Base-by-base conservation (phyloP, 2,888 invertebrate species). In the Deladenus siricidicola region DNA sequence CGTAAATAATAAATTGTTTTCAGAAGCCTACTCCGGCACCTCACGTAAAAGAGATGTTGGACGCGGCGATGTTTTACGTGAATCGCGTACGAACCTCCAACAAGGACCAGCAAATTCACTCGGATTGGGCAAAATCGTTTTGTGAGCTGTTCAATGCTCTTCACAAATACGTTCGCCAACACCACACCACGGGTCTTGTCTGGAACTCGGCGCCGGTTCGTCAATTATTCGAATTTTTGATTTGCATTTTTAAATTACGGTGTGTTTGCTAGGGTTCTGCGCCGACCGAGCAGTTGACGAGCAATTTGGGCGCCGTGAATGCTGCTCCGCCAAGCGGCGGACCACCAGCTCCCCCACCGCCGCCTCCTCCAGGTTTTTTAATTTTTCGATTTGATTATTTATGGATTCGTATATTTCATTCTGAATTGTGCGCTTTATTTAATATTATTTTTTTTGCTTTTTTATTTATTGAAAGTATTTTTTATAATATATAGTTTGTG, bases 31-130 rank as follows among this genome's bases (percentile, higher is more conserved):
- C 93, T 0, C 98, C 98, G 0, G 89, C 88, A 1, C 96, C 96
- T 0, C 90, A 89, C 80, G 87, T 98, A 21, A 96, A 96, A 82
- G 98, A 99, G 82, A 92, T 94, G 91, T 88, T 88, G 74, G 96
- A 99, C 80, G 90, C 96, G 10, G 91, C 93, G 1, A 90, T 90
- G 82, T 98, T 96, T 83, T 99, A 92, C 82, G 89, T 91, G 59
- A 98, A 99, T 83, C 86, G 96, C 66, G 94, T 99, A 43, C 84
- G 98, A 62, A 96, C 93, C 81, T 96, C 96, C 68, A 93, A 89
- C 89, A 96, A 93, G 81, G 85, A 85, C 82, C 86, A 92, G 80
- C 86, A 87, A 82, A 86, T 83, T 63, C 96, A 98, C 79, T 89
- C 88, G 24, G 90, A 93, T 68, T 98, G 96, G 96, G 89, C 89